Evolutionary conservation across 2,797 vertebrate genomes (phyloP).

Genomic region (Sphaeramia orbicularis): DNA sequence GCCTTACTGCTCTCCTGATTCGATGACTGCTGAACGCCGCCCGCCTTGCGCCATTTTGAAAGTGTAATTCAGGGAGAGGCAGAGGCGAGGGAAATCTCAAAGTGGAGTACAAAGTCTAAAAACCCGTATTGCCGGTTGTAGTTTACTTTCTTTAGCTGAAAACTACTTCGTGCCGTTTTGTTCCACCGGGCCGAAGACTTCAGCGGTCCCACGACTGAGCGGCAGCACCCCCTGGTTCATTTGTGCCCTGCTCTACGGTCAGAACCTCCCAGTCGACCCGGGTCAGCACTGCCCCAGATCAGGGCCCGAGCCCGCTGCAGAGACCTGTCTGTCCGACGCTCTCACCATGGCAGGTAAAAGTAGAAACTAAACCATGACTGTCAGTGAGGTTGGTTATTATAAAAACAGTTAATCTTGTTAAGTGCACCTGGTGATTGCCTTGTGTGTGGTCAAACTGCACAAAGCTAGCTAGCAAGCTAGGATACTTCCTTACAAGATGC

Average conservation of each 20-base stretch:
- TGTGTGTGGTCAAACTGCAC: conserved; percentile 24
- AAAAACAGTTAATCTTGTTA: background rate
- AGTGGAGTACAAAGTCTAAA: conserved; percentile 78
- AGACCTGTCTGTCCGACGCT: conserved; percentile 37
- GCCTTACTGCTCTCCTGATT: conserved; percentile 26
- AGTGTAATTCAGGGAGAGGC: conserved; percentile 69
- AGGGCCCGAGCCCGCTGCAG: conserved; percentile 68
- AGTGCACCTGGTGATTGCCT: conserved; percentile 3
- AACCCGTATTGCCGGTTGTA: background rate
- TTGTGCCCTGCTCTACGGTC: conserved; percentile 47
- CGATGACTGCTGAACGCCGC: conserved; percentile 53
- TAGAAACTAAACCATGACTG: background rate
- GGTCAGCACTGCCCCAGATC: conserved; percentile 59
- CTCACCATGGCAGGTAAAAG: conserved; percentile 83
- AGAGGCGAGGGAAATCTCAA: conserved; percentile 73
- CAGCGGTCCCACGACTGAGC: background rate
- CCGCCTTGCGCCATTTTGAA: conserved; percentile 85
- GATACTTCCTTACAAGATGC: conserved; percentile 32
- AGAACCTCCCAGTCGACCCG: conserved; percentile 66
- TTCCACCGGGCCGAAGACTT: background rate
- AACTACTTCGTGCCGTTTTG: background rate
- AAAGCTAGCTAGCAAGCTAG: conserved; percentile 66
- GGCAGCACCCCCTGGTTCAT: conserved; percentile 32
- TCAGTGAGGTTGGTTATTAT: background rate
- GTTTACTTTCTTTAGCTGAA: conserved; percentile 1